Evolutionary conservation across 1,140 invertebrate genomes (phyloP), one percentile per base, ranked within the genome.

Genomic region (Aphaenogaster floridana): DNA sequence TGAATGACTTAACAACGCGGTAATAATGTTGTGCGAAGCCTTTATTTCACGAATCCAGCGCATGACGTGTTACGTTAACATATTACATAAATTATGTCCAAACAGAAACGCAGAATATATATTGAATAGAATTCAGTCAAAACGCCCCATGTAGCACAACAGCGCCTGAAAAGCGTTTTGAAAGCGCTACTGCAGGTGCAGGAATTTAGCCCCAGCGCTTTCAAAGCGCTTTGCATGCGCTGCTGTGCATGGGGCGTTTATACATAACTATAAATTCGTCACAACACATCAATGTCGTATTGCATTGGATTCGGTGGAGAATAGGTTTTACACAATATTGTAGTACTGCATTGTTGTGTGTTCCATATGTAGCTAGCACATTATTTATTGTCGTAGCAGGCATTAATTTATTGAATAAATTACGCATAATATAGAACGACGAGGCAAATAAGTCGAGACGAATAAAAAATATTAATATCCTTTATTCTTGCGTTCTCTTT

Each of bases 381-480:
- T 74, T 84, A 84, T 84, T 84, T 84, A 74, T 84, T 74, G 13
- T 50, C 42, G 13, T 83, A 7, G 1, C 17, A 59, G 34, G 4
- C 13, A 61, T 84, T 74, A 84, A 84, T 84, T 84, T 84, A 84
- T 84, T 84, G 6, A 48, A 71, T 71, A 81, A 74, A 74, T 83
- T 17, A 48, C n/a, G 21, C 36, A 54, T 57, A 45, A 45, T 45
- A 71, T 21, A 36, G 6, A 42, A 48, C 13, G 13, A 13, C 11
- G 28, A 50, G 42, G 13, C 4, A 74, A 86, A 79, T 78, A 45
- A 74, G 4, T 57, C 45, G 5, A 84, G 8, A 54, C 39, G 17
- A 77, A 54, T 88, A 86, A 86, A 86, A 89, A 88, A 86, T 80
- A 86, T 42, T 91, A 61, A 69, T 86, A 66, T 59, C 21, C 34